Percentiles rank a stretch among this genome's conserved stretches.
phyloP scores from a whole-genome alignment of 2,888 invertebrate species.

The Tillus elongatus region DNA sequence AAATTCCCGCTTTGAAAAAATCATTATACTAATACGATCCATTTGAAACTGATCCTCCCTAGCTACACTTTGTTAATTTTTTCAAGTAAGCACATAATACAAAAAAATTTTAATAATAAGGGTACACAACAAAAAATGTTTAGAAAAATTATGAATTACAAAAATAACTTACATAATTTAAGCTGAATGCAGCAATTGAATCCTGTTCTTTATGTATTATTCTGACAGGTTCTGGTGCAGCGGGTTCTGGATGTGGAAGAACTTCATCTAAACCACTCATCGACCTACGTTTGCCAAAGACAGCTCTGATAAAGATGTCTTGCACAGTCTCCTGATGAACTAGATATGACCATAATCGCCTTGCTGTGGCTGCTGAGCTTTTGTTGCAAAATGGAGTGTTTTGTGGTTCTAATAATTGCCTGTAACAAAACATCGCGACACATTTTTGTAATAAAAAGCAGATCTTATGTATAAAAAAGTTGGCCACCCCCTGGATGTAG shows the following conservation, averaged over 20 bases:
- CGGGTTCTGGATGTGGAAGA: constrained; percentile 38
- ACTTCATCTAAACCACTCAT: constrained; percentile 46
- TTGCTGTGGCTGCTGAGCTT: constrained; percentile 62
- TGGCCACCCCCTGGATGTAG: no score
- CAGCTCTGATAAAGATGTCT: constrained; percentile 87
- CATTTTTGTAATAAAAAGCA: no score
- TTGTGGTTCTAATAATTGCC: constrained; percentile 79
- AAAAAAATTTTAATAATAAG: no score
- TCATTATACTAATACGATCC: no score
- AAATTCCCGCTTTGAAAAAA: no score
- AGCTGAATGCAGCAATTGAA: constrained; percentile 92
- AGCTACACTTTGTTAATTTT: no score
- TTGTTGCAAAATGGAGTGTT: constrained; percentile 88
- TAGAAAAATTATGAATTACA: no score
- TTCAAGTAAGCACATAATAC: no score
- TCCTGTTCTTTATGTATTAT: constrained; percentile 99
- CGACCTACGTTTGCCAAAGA: constrained; percentile 74
- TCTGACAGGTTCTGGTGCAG: constrained; percentile 68
- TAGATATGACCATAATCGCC: constrained; percentile 86
- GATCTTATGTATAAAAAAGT: no score
- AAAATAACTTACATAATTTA: constrained; percentile 67
- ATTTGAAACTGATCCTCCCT: no score
- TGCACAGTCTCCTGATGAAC: constrained; percentile 88
- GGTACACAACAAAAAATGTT: no score
- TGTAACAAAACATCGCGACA: no score